A percentile compares a stretch with the other conserved stretches of the same genome.
Conservation (phyloP, 2,113 vertebrate genomes). For the Mormyrus iriodes region DNA sequence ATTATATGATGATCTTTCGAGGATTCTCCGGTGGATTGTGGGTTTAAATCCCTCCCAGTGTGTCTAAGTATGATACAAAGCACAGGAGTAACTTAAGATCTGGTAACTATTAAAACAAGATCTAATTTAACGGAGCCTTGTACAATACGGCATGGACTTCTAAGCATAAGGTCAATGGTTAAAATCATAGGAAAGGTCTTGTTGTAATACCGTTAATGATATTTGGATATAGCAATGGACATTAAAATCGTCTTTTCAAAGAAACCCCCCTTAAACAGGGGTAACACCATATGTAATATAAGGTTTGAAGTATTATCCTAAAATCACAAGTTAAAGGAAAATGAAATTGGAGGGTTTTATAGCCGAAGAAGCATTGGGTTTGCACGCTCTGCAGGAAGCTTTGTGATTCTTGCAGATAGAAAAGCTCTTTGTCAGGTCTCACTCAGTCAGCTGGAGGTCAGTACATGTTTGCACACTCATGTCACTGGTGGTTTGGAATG, state of each 20-base stretch:
- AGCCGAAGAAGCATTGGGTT: background rate
- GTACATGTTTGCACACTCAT: background rate
- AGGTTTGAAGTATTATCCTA: background rate
- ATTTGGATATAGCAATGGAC: background rate
- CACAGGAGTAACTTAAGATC: background rate
- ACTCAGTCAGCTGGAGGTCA: background rate
- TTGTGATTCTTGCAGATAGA: background rate
- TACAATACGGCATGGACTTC: background rate
- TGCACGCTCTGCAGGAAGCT: background rate
- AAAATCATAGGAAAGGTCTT: background rate
- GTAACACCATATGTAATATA: background rate
- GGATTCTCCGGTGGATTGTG: background rate
- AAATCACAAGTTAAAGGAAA: background rate
- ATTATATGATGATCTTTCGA: background rate
- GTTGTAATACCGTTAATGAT: background rate
- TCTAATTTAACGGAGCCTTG: background rate
- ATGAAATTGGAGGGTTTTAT: background rate
- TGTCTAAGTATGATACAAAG: background rate
- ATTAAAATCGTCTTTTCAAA: background rate
- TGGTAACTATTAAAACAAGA: background rate
- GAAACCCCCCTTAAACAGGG: background rate
- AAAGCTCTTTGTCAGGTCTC: background rate
- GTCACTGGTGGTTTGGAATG: background rate
- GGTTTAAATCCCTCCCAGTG: background rate
- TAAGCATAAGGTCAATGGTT: background rate